Base-by-base conservation (phyloP, 2,888 invertebrate genomes). In the Pseudococcus viburni region DNA sequence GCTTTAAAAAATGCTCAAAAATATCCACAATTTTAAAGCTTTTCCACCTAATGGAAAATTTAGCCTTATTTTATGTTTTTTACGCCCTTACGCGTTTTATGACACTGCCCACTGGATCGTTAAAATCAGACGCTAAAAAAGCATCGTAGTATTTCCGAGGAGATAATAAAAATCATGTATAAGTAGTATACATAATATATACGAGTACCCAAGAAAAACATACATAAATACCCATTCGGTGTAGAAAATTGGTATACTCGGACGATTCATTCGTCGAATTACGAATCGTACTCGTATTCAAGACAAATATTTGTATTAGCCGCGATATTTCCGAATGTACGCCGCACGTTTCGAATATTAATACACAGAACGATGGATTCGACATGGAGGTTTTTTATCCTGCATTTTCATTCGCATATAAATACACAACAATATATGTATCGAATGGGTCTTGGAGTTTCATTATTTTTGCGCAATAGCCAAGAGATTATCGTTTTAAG, bases 381-480 rank as follows among this genome's bases (percentile, higher is more conserved):
- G 55, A 55, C 46, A 17, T 59, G 19, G 19, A 19, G 0, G 59
- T 59, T 59, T 59, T 59, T 11, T 59, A 59, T 19, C 59, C 59
- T 5, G 59, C 19, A 59, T 19, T 59, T 19, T 59, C 8, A 59
- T 59, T 59, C 59, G 59, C 59, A 59, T 59, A 59, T 59, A 59
- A 59, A 59, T 59, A 33, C 26, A 59, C n/a, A 59, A 59, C 11
- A 59, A 19, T 2, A 33, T 33, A 33, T n/a, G 19, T 19, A 59
- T 59, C 59, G 59, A 59, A 59, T 9, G 59, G 8, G n/a, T 59
- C 59, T 59, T 59, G 19, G 59, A 59, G 59, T 59, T 59, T 59
- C 59, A 59, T 59, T 59, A 59, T 59, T 59, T 59, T 59, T 59
- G 59, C 59, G 59, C 59, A 59, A 59, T 59, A 19, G 59, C 59